Conservation (phyloP, 2,888 invertebrate species). For the Tortricodes alternella region DNA sequence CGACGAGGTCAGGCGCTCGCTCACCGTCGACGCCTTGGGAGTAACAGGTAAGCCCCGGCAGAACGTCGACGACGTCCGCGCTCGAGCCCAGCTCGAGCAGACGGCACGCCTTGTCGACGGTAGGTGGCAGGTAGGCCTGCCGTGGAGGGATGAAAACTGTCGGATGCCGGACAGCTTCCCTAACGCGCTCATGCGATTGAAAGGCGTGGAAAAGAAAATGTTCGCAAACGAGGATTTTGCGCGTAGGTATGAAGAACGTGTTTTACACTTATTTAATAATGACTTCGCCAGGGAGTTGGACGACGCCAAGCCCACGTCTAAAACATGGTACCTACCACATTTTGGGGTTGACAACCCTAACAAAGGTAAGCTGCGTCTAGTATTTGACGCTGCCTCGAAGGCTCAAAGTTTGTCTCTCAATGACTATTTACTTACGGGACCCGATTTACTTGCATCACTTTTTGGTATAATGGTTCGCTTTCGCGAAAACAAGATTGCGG, state of each 20-base stretch:
- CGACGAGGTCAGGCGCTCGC: constrained; percentile 25
- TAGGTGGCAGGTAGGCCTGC: constrained; percentile 37
- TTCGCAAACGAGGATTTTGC: constrained; percentile 19
- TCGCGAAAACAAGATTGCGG: constrained; percentile 45
- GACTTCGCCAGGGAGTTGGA: constrained; percentile 32
- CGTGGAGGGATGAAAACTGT: constrained; percentile 34
- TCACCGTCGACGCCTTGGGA: constrained; percentile 34
- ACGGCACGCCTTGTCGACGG: constrained; percentile 31
- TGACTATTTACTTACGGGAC: constrained; percentile 37
- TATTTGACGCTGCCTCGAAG: constrained; percentile 36
- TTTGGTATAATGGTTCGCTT: constrained; percentile 51
- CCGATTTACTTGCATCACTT: constrained; percentile 40
- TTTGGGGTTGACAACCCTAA: constrained; percentile 40
- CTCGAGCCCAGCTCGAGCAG: constrained; percentile 30
- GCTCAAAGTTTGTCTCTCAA: constrained; percentile 32
- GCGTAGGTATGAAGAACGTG: constrained; percentile 31
- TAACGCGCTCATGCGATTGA: constrained; percentile 33
- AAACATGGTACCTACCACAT: constrained; percentile 41
- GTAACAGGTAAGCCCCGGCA: constrained; percentile 30
- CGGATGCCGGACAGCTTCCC: constrained; percentile 36
- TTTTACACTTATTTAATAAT: constrained; percentile 36
- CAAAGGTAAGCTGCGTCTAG: constrained; percentile 36
- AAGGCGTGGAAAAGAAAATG: constrained; percentile 36
- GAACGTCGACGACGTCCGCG: constrained; percentile 28
- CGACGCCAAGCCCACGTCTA: neutral